Conservation (phyloP, 1,140 invertebrate genomes). For the Drosophila ercepeae region DNA sequence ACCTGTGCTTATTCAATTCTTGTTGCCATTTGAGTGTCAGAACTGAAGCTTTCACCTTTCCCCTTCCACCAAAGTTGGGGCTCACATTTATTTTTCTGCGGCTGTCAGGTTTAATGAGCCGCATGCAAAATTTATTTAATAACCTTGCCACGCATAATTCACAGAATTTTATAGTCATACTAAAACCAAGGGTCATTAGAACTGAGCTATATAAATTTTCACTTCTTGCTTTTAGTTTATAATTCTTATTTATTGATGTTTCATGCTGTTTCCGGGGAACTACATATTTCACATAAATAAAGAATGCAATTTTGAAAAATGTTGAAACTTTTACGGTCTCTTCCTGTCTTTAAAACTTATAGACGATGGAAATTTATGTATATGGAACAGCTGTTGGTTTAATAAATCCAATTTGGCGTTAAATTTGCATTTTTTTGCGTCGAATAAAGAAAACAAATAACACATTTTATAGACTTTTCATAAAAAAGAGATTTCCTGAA, state of each 20-base stretch:
- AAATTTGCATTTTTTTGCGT: conserved; percentile 24
- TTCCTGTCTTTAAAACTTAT: no score
- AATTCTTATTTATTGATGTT: conserved; percentile 32
- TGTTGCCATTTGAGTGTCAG: conserved; percentile 44
- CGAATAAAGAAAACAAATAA: conserved; percentile 34
- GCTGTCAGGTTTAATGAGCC: conserved; percentile 68
- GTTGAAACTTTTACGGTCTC: neutral
- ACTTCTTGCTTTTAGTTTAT: conserved; percentile 37
- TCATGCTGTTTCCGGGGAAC: neutral
- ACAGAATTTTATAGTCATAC: conserved; percentile 41
- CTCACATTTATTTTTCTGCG: conserved; percentile 19
- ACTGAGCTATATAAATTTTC: conserved; percentile 23
- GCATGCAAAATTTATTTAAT: conserved; percentile 79
- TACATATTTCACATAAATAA: neutral
- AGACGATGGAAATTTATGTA: neutral
- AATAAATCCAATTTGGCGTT: conserved; percentile 44
- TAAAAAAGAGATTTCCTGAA: conserved; percentile 17
- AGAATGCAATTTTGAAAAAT: neutral
- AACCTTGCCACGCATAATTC: conserved; percentile 59
- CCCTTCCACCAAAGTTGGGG: neutral
- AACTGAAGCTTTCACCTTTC: conserved; percentile 5
- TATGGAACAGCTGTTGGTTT: conserved; percentile 18
- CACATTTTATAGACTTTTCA: conserved; percentile 28
- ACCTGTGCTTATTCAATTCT: conserved; percentile 58
- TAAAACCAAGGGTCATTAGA: conserved; percentile 48